Conservation (phyloP, 2,888 invertebrate species). For the Pterostichus niger region DNA sequence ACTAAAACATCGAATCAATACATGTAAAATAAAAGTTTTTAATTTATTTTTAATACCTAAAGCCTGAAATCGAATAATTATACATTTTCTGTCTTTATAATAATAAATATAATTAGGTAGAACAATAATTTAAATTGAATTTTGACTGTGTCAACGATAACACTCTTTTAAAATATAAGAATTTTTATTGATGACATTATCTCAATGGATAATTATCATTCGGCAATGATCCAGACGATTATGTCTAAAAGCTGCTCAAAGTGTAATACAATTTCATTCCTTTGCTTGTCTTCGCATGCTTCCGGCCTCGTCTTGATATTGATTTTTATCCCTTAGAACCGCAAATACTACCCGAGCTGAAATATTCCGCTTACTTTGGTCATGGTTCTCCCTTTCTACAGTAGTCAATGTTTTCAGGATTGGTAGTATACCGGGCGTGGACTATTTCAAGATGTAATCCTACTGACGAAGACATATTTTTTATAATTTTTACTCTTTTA, state of each 20-base stretch:
- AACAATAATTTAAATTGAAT: no score
- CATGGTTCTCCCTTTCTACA: constrained; percentile 33
- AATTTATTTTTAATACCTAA: no score
- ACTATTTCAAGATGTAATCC: constrained; percentile 72
- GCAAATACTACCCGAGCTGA: constrained; percentile 72
- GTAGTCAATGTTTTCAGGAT: constrained; percentile 68
- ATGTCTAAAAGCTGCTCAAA: constrained; percentile 63
- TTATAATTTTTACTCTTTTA: constrained; percentile 71
- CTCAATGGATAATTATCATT: constrained; percentile 58
- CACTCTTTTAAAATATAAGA: not conserved
- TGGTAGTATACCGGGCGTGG: constrained; percentile 71
- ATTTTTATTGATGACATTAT: constrained; percentile 6
- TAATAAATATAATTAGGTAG: no score
- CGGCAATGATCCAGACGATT: constrained; percentile 55
- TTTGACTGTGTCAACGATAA: not conserved
- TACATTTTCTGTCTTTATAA: no score
- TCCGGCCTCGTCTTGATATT: constrained; percentile 71
- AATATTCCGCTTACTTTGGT: constrained; percentile 70
- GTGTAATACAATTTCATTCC: constrained; percentile 66
- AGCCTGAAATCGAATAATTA: no score
- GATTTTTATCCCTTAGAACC: constrained; percentile 74
- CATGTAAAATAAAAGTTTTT: no score
- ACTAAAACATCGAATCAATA: no score
- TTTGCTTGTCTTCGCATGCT: constrained; percentile 63
- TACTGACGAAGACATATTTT: constrained; percentile 72